A percentile compares a stretch with the other conserved stretches of the same genome.
Conservation (phyloP, 1,140 invertebrate species). For the Scaptomyza graminum region DNA sequence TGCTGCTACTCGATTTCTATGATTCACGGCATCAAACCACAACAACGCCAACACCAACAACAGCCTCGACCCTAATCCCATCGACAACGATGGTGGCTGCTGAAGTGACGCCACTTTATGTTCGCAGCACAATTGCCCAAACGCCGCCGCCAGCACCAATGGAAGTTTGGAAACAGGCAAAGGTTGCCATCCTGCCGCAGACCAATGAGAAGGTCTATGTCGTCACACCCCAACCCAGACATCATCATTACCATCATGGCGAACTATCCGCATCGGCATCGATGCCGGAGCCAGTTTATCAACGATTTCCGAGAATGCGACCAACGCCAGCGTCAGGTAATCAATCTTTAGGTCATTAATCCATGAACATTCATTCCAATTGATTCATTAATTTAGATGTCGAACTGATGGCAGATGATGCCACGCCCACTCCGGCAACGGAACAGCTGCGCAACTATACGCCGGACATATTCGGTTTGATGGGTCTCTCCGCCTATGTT, state of each 20-base stretch:
- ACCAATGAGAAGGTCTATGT: slow-evolving; percentile 91
- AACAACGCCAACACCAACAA: slow-evolving; percentile 24
- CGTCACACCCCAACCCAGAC: slow-evolving; percentile 88
- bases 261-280: slow-evolving; percentile 38
- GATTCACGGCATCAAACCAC: slow-evolving; percentile 30
- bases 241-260: slow-evolving; percentile 41
- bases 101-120: slow-evolving; percentile 63
- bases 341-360: no score
- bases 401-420: slow-evolving; percentile 72
- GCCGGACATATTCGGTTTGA: slow-evolving; percentile 84
- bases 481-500: slow-evolving; percentile 84
- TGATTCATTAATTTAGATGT: no score
- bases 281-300: slow-evolving; percentile 77
- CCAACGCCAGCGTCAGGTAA: slow-evolving; percentile 84
- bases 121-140: slow-evolving; percentile 30
- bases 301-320: slow-evolving; percentile 85
- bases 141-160: slow-evolving; percentile 48
- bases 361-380: no score
- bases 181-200: slow-evolving; percentile 88
- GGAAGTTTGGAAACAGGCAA: slow-evolving; percentile 87
- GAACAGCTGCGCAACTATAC: slow-evolving; percentile 74
- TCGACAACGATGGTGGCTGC: slow-evolving; percentile 30
- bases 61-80: not conserved
- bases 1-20: slow-evolving; percentile 55
- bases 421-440: slow-evolving; percentile 80